These are phyloP conservation scores for Lathamus discolor DNA, from an alignment of 2,113 vertebrate genomes.

Conservation along the genomic window DNA sequence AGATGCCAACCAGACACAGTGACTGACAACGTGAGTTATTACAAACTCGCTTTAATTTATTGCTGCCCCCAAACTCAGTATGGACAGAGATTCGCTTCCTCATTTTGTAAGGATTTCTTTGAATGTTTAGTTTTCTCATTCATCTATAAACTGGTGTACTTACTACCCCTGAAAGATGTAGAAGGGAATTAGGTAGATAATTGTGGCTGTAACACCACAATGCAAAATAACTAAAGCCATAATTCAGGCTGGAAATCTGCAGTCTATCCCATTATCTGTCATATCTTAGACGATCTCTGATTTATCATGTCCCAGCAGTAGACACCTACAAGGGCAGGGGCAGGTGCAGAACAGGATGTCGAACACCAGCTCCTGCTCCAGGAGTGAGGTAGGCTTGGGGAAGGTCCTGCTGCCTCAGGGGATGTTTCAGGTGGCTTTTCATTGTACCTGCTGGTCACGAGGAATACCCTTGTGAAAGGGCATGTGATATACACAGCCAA, in stretches of 20 bases:
- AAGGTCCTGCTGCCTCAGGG: not conserved
- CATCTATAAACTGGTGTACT: not conserved
- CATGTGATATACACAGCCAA: fast-evolving
- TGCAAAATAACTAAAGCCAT: not conserved
- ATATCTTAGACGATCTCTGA: fast-evolving
- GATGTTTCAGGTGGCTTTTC: not conserved
- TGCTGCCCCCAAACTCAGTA: not conserved
- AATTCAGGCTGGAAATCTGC: not conserved
- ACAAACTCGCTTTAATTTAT: not conserved
- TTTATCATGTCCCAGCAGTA: not conserved
- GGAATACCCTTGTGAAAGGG: not conserved
- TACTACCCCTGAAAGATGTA: not conserved
- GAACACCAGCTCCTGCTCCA: not conserved
- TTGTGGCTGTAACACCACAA: not conserved
- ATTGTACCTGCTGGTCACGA: not conserved
- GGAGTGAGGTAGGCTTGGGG: not conserved
- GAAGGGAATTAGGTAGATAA: not conserved
- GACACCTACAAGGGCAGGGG: not conserved
- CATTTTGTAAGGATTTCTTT: not conserved
- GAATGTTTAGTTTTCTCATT: not conserved
- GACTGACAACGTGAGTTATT: not conserved
- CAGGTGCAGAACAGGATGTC: not conserved
- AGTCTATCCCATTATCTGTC: not conserved
- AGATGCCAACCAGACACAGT: not conserved
- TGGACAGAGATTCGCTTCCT: not conserved